Base-by-base conservation (phyloP, 2,797 vertebrate genomes). In the Kryptolebias ocellatus region DNA sequence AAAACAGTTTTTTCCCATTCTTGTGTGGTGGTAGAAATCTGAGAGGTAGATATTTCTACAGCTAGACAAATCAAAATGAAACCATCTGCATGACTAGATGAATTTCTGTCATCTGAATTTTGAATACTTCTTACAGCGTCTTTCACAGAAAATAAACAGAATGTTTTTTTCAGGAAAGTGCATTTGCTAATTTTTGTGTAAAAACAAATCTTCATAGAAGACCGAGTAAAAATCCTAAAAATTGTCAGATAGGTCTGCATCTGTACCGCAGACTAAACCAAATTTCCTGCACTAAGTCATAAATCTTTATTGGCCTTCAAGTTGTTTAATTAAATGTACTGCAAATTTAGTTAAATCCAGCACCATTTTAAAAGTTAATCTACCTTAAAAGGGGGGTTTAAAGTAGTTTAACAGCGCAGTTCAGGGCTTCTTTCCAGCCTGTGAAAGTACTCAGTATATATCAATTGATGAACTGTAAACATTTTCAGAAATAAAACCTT, bases 381-480 rank as follows among this genome's bases (percentile, higher is more conserved):
- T 72, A 61, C 53, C 74, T 81, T 80, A 69, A 79, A 85, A 81
- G 63, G 63, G 47, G 58, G 54, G 78, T 71, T 67, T 24, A 67
- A 59, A 73, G 59, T 20, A 60, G 57, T 85, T 83, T 74, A 59
- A 61, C 53, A 59, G 47, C 64, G 54, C 53, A 57, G 47, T 67
- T 53, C 53, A 58, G 54, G 70, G 34, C 77, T 59, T 72, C 64
- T 62, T 70, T 44, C 46, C 61, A 62, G 69, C 67, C 77, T 72
- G 74, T 78, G 72, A 82, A 86, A 82, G 66, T 72, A 71, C 71
- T 86, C 76, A 42, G 39, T 42, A 60, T 53, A 72, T 88, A 77
- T 71, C 68, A 80, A 74, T 54, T 81, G 86, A 87, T 87, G 77
- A 84, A 89, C 85, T 79, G 68, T 88, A 90, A 90, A 89, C 81